Evolutionary conservation across 2,888 invertebrate genomes (phyloP), one percentile per base, ranked within the genome.

Genomic region (Tenodera sinensis): DNA sequence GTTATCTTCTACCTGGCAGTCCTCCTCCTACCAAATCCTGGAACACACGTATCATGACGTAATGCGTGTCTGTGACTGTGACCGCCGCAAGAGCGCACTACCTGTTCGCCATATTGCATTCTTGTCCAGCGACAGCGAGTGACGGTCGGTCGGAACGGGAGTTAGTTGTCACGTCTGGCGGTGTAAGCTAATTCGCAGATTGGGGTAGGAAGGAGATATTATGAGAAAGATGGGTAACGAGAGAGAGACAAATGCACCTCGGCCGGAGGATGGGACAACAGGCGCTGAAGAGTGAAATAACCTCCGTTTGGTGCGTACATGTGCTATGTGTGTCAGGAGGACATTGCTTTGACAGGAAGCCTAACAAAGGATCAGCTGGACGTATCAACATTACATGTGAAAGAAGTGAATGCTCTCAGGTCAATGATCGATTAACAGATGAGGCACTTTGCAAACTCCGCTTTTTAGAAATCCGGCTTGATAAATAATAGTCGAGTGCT

Each of bases 81-180:
- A 20, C 47, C 28, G 85, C 85, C 42, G 47, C 85, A 42, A 54
- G 71, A 83, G 34, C 28, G 82, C 9, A 34, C 12, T 83, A 87
- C 87, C 87, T 87, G 87, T 82, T 54, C 87, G 87, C 87, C 87
- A 87, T 87, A 42, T 87, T 87, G 87, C 47, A 87, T 87, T 87
- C 86, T 28, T 86, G 20, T 47, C 28, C 9, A 28, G 54, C 54
- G 54, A 71, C 54, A 71, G 54, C 54, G 15, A 20, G 42, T 42
- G 42, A 12, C 42, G 42, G 42, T 12, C 42, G 42, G 42, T 12
- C 42, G 42, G 42, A 42, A 42, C 42, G 42, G 42, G 42, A 42
- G 42, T 42, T 42, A 12, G 9, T 42, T 42, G 42, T 42, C 54
- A 25, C 54, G 54, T 25, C 20, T 71, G 25, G 54, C 20, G 20